Percentiles rank a stretch among this genome's conserved stretches.
Conservation (phyloP, 1,140 invertebrate species). For the Eupeodes corollae region DNA sequence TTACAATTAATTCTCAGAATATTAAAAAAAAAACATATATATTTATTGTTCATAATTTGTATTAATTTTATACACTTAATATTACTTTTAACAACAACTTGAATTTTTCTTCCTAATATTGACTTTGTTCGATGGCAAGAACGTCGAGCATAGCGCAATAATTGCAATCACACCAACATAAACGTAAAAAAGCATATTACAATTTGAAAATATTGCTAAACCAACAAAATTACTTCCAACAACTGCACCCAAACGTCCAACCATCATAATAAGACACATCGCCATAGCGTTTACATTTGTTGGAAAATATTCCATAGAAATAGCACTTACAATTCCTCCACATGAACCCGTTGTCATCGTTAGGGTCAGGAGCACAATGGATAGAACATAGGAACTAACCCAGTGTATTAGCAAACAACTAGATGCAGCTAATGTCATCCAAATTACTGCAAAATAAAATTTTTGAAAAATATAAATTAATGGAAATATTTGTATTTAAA, state of each 20-base stretch:
- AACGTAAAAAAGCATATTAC: constrained; percentile 26
- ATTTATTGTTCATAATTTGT: no score
- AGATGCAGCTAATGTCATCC: constrained; percentile 17
- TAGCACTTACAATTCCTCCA: constrained; percentile 33
- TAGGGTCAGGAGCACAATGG: constrained; percentile 22
- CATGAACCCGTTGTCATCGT: constrained; percentile 33
- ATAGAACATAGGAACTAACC: constrained; percentile 14
- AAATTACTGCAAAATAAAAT: constrained; percentile 13
- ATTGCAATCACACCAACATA: constrained; percentile 9
- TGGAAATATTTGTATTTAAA: no score
- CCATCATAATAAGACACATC: constrained; percentile 38
- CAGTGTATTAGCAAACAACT: constrained; percentile 18
- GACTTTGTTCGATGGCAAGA: no score
- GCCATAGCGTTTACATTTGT: constrained; percentile 39
- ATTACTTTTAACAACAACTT: no score
- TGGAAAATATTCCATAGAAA: constrained; percentile 37
- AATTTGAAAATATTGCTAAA: constrained; percentile 28
- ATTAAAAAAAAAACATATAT: no score
- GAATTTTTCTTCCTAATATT: no score
- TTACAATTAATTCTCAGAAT: no score
- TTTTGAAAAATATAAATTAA: background rate
- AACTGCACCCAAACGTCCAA: constrained; percentile 37
- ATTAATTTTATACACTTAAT: no score
- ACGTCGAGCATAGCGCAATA: background rate
- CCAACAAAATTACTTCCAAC: constrained; percentile 35